Conservation (phyloP, 30 jellyfish, hydroid and myxozoan genomes). For the Hydractinia echinata region DNA sequence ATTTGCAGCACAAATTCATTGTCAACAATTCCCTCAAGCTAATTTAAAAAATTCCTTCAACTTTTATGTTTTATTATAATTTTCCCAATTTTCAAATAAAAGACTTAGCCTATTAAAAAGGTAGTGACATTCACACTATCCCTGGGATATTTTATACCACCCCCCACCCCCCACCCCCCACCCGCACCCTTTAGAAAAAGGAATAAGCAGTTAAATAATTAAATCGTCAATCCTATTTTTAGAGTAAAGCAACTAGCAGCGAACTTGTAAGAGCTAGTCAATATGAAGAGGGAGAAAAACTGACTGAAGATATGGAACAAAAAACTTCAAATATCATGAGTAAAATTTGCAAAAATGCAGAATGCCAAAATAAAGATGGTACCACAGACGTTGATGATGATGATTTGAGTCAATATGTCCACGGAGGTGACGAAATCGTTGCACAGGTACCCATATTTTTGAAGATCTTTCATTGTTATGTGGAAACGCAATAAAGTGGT, state of each 20-base stretch:
- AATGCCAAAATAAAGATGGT: slow-evolving; percentile 26
- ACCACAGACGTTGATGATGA: slow-evolving; percentile 1
- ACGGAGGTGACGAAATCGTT: slow-evolving; percentile 38
- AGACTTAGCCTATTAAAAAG: no score
- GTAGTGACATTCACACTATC: no score
- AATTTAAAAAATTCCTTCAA: no score
- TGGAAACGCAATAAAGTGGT: neutral
- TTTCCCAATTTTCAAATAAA: no score
- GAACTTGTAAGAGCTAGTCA: neutral
- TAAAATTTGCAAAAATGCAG: slow-evolving; percentile 24
- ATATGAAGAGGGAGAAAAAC: neutral
- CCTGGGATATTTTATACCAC: no score
- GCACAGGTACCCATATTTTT: slow-evolving; percentile 9
- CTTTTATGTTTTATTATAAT: no score
- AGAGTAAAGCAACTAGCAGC: neutral
- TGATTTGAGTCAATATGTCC: slow-evolving; percentile 19
- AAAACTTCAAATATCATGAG: slow-evolving; percentile 26
- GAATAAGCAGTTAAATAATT: no score
- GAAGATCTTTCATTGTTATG: neutral
- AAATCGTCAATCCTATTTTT: no score
- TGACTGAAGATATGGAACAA: slow-evolving; percentile 8
- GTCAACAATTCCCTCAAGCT: no score
- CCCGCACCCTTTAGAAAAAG: no score
- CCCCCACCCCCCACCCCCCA: no score
- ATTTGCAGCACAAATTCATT: no score